Conservation (phyloP, 1,140 invertebrate genomes). For the Stenopsyche tienmushanensis region DNA sequence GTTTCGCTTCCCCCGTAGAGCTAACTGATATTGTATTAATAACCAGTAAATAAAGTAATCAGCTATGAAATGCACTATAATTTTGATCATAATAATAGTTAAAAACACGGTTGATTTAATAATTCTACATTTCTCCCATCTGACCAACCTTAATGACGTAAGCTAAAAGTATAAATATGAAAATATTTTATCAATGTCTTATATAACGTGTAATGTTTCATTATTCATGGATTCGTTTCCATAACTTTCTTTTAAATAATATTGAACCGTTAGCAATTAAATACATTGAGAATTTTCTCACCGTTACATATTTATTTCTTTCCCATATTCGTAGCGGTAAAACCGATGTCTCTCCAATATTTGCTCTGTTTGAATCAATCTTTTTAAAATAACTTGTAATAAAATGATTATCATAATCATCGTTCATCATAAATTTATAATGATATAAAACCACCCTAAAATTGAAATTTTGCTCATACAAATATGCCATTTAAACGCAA, state of each 20-base stretch:
- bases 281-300: constrained; percentile 44
- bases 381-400: constrained; percentile 67
- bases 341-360: constrained; percentile 62
- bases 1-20: not conserved
- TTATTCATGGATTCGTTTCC: not conserved
- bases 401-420: constrained; percentile 75
- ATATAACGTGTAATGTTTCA: not conserved
- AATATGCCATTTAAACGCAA: not conserved
- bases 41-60: constrained; percentile 79
- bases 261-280: too few relatives aligned
- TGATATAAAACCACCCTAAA: constrained; percentile 69
- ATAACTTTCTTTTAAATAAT: not conserved
- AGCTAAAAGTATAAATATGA: constrained; percentile 49
- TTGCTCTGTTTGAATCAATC: constrained; percentile 66
- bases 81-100: constrained; percentile 63
- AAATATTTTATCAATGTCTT: not conserved
- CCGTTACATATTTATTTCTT: constrained; percentile 61
- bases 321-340: constrained; percentile 72
- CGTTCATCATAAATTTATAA: constrained; percentile 67
- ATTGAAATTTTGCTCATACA: not conserved
- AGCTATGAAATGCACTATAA: constrained; percentile 66
- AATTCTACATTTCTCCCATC: constrained; percentile 61
- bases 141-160: constrained; percentile 60
- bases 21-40: constrained; percentile 51
- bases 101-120: constrained; percentile 63